Evolutionary conservation across 2,888 invertebrate species (phyloP).

Genomic region (Litoditis marina): DNA sequence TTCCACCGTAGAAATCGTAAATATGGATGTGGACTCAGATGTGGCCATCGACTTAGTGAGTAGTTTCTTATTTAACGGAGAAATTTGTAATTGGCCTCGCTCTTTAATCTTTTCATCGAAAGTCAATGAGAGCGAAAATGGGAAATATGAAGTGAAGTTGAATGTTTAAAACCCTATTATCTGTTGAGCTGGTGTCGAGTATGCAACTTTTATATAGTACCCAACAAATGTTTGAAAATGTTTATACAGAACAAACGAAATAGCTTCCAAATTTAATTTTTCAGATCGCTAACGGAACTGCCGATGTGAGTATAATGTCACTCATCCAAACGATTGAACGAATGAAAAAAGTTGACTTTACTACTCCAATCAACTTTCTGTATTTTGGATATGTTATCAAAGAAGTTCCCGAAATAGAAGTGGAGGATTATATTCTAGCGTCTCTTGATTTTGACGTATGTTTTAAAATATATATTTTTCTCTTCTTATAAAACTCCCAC

Average conservation of each 20-base stretch:
- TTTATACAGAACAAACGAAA: too few relatives aligned
- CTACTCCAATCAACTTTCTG: slow-evolving; percentile 24
- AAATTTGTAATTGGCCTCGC: too few relatives aligned
- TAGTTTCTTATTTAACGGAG: too few relatives aligned
- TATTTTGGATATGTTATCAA: slow-evolving; percentile 27
- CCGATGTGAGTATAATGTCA: slow-evolving; percentile 23
- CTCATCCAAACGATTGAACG: slow-evolving; percentile 24
- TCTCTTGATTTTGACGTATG: slow-evolving; percentile 21
- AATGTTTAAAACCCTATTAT: too few relatives aligned
- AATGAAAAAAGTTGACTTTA: slow-evolving; percentile 29
- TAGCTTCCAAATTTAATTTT: not conserved
- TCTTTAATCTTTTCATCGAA: not conserved
- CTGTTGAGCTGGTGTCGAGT: too few relatives aligned
- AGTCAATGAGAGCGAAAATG: too few relatives aligned
- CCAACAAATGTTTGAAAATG: too few relatives aligned
- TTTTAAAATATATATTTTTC: too few relatives aligned
- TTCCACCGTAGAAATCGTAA: slow-evolving; percentile 22
- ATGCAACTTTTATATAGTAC: too few relatives aligned
- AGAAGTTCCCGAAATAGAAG: slow-evolving; percentile 27
- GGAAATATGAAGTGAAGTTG: too few relatives aligned
- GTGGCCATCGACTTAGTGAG: slow-evolving; percentile 20
- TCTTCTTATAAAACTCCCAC: not conserved
- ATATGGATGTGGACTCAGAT: slow-evolving; percentile 27
- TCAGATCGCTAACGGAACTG: slow-evolving; percentile 23
- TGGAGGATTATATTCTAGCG: slow-evolving; percentile 29